Evolutionary conservation across 2,797 vertebrate species (phyloP), one percentile per base, ranked within the genome.

Genomic region (Chaenodraco wilsoni): DNA sequence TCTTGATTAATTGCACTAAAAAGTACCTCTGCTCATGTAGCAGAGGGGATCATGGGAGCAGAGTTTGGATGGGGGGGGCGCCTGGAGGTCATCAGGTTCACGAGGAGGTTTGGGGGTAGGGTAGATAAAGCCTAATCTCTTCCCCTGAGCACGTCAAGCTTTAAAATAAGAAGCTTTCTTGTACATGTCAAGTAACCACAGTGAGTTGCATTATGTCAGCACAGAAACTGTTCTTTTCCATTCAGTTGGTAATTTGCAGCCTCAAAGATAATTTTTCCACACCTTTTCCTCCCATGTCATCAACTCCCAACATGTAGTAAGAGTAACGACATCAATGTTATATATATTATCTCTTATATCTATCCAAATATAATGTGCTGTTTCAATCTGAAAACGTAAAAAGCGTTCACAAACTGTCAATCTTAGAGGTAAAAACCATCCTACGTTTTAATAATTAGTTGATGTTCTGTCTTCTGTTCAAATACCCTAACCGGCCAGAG

Each of bases 141-240:
- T 1, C 65, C 37, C 55, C 44, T 61, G 31, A 55, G 49, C 43
- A 17, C 7, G 5, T 21, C 9, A 16, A 74, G 66, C 51, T 75
- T 70, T 66, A 65, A 55, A 70, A 56, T 74, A 65, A 74, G 77
- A 31, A 65, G 71, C 48, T 76, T 69, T 55, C 63, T 68, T 45
- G 17, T 51, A 14, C 2, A 27, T 37, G 8, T 12, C 6, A 9
- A 9, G 19, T 1, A 21, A 15, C 17, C 48, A 23, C 43, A 71
- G 10, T 11, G 31, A 49, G 19, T 12, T 51, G 41, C 3, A 50
- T 43, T 43, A 40, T 48, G 48, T 17, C 5, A n/a, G 14, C 54
- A 49, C 15, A 17, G 10, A 17, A 10, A 51, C 3, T 15, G 14
- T 41, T 41, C 11, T 15, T 15, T 50, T 46, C 9, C 3, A 52